Evolutionary conservation across 2,113 vertebrate genomes (phyloP), one percentile per base, ranked within the genome.

Genomic region (Phasianus colchicus): DNA sequence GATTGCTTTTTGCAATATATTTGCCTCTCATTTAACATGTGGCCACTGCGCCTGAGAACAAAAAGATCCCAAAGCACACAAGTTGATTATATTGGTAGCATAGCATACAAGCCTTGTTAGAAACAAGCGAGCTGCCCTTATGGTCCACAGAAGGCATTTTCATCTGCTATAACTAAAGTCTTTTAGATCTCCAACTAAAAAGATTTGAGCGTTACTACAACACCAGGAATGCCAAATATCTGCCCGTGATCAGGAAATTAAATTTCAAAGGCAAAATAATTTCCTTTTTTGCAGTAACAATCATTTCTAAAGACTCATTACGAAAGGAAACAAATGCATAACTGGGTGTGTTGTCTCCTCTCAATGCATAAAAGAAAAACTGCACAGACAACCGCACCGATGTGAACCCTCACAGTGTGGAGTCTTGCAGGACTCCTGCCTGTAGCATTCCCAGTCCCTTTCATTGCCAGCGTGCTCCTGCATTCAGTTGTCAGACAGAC

Each of bases 1-100:
- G 95, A 95, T 95, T 90, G 52, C 24, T 90, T 88, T 94, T 70
- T 29, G 54, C 89, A 71, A 45, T 74, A 36, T 61, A 91, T 87
- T 58, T 90, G 27, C 17, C 43, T 21, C 85, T 81, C 61, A 69
- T 91, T 92, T 95, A 92, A 78, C 72, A 86, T 69, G 43, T 83
- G 60, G 7, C 43, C 63, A 29, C 69, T 83, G 32, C 5, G 15
- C 38, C 65, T 69, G 69, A 83, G 34, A 88, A 76, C 52, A 96
- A 83, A 86, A 74, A 89, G 76, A 96, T 67, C 17, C 34, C 58
- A 64, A 90, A 50, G 30, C 60, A 74, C 5, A 55, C 9, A 52
- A 91, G n/a, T 27, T 78, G 79, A 88, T 83, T 60, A 13, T 47
- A 70, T 66, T 70, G 22, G 55, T 86, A 89, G 52, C 34, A 30